These are phyloP conservation scores for Apodemus speciosus DNA, from an alignment of 2,113 vertebrate genomes.

Conservation along the genomic window DNA sequence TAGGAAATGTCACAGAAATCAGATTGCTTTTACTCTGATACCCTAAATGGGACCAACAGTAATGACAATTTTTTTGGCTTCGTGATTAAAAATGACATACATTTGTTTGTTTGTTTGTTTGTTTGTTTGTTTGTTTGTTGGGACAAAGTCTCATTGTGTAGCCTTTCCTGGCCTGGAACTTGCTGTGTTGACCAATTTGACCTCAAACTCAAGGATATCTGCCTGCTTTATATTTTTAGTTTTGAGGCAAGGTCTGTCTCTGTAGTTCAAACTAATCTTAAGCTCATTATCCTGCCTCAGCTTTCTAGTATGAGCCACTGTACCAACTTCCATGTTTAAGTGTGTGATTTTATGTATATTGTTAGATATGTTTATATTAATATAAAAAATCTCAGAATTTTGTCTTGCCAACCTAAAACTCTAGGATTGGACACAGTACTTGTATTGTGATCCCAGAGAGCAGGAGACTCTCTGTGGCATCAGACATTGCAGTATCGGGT, in stretches of 20 bases:
- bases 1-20: conserved; percentile 4
- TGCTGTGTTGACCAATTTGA: not conserved
- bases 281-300: not conserved
- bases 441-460: not conserved
- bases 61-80: not conserved
- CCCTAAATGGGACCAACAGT: conserved; percentile 28
- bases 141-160: no score
- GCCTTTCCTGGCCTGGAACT: not conserved
- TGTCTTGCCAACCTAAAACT: not conserved
- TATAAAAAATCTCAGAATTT: not conserved
- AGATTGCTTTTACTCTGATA: not conserved
- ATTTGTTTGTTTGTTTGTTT: not conserved
- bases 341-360: not conserved
- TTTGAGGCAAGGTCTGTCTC: not conserved
- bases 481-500: not conserved
- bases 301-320: not conserved
- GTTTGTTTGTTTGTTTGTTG: not conserved
- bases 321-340: not conserved
- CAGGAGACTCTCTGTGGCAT: not conserved
- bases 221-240: not conserved
- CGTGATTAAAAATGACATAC: not conserved
- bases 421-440: not conserved
- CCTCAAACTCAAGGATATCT: not conserved
- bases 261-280: not conserved
- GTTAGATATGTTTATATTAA: not conserved